These are phyloP conservation scores for Malacoctenus gilli DNA, from an alignment of 2,797 vertebrate species.

Conservation along the genomic window DNA sequence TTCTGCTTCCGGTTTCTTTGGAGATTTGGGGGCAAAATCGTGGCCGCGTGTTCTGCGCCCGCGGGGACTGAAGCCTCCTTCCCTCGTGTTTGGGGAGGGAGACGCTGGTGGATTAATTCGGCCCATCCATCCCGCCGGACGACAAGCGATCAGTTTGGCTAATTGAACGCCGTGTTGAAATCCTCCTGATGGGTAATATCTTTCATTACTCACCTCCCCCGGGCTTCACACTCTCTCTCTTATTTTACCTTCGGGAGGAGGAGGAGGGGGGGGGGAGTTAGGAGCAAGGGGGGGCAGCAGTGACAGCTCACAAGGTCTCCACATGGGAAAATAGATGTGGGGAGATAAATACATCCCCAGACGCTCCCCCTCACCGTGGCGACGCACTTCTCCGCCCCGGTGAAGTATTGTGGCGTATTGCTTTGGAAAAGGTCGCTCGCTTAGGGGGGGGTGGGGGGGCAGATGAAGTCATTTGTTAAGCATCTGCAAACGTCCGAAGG, in stretches of 20 bases:
- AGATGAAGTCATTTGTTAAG: conserved; percentile 62
- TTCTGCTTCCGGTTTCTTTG: no score
- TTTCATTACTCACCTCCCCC: conserved; percentile 86
- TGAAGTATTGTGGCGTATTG: conserved; percentile 61
- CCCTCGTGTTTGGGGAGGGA: not conserved
- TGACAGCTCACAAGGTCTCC: conserved; percentile 80
- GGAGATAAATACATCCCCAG: conserved; percentile 69
- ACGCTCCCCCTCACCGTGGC: conserved; percentile 20
- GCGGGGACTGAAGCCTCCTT: no score
- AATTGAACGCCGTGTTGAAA: conserved; percentile 90
- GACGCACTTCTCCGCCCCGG: conserved; percentile 37
- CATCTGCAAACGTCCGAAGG: conserved; percentile 48
- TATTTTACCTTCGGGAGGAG: conserved; percentile 61
- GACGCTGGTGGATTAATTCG: conserved; percentile 86
- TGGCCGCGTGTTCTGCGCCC: no score
- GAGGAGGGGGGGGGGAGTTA: conserved; percentile 7
- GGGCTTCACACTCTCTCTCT: conserved; percentile 75
- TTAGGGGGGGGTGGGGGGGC: not conserved
- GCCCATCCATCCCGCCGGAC: conserved; percentile 85
- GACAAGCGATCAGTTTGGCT: conserved; percentile 94
- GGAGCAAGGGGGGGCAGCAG: conserved; percentile 32
- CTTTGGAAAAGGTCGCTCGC: conserved; percentile 67
- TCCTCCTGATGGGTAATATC: conserved; percentile 92
- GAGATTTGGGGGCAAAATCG: no score
- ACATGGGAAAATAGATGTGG: conserved; percentile 60